Base-by-base conservation (phyloP, 2,113 vertebrate genomes). In the Ophthalmotilapia sp. region DNA sequence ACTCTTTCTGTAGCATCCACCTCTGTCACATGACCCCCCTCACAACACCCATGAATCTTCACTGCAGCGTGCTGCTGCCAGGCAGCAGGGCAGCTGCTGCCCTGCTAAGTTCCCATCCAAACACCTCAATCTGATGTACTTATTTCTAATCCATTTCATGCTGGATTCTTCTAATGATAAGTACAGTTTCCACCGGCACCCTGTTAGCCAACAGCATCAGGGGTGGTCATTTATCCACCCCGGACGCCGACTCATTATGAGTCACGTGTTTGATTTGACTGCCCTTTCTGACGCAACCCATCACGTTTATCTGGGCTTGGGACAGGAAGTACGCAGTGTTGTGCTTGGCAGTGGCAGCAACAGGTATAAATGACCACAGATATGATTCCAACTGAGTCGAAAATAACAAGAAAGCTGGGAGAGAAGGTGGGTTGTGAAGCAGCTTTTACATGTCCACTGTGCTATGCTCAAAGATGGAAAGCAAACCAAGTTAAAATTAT, bases 101-200 rank as follows among this genome's bases (percentile, higher is more conserved):
- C 17, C 17, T 38, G 31, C 17, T 65, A 65, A 65, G 60, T 0
- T 65, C 60, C 60, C 60, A 65, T 65, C 60, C 60, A 65, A 65
- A 21, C 33, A n/a, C 4, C 19, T 38, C 33, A 38, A 65, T 65
- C 60, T 65, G 60, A 65, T 2, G 33, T 65, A 1, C 33, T 65
- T 65, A 0, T 65, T 65, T 65, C 33, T 38, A 65, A 65, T 13
- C 33, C 19, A 21, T 65, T 65, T 21, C 33, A 65, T 38, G 60
- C 33, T 65, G 3, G 60, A 65, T 38, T 21, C 19, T 38, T 1
- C 33, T 65, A 65, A 65, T 21, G 19, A 13, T 2, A 65, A 65
- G 6, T 38, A 65, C 33, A 65, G 33, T 65, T 65, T 21, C 6
- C 60, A 36, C 0, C 2, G 0, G 3, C 31, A 36, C 10, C 10